phyloP scores from a whole-genome alignment of 2,888 invertebrate genomes.

The Brachypterus glaber region DNA sequence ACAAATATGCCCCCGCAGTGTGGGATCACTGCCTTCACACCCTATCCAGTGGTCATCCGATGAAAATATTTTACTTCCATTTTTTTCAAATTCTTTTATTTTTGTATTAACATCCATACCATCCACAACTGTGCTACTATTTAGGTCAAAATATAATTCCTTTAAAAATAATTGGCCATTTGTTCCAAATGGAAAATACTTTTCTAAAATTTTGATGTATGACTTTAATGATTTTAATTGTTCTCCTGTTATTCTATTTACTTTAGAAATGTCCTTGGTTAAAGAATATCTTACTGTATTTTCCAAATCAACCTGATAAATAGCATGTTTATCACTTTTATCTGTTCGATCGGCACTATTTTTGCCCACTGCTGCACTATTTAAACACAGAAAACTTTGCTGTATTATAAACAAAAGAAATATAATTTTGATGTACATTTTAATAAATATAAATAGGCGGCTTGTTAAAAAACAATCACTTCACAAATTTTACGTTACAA shows the following conservation, averaged over 20 bases:
- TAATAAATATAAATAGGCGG: no score
- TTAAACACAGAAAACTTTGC: no score
- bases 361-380: no score
- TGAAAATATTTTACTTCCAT: constrained; percentile 49
- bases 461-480: no score
- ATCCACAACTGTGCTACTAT: constrained; percentile 42
- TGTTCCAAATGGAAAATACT: constrained; percentile 70
- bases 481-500: no score
- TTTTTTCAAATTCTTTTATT: constrained; percentile 43
- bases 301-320: constrained; percentile 83
- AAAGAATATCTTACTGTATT: constrained; percentile 73
- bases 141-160: constrained; percentile 49
- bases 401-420: no score
- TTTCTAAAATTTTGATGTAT: constrained; percentile 61
- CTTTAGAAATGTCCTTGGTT: constrained; percentile 70
- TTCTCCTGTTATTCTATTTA: constrained; percentile 59
- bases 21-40: constrained; percentile 69
- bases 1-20: constrained; percentile 83
- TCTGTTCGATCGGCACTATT: no score
- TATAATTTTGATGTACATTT: no score
- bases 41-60: constrained; percentile 57
- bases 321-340: no score
- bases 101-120: constrained; percentile 53
- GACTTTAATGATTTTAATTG: constrained; percentile 61
- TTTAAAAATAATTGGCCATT: constrained; percentile 57